phyloP scores from a whole-genome alignment of 2,888 invertebrate genomes.

The Gastrophysa polygoni region DNA sequence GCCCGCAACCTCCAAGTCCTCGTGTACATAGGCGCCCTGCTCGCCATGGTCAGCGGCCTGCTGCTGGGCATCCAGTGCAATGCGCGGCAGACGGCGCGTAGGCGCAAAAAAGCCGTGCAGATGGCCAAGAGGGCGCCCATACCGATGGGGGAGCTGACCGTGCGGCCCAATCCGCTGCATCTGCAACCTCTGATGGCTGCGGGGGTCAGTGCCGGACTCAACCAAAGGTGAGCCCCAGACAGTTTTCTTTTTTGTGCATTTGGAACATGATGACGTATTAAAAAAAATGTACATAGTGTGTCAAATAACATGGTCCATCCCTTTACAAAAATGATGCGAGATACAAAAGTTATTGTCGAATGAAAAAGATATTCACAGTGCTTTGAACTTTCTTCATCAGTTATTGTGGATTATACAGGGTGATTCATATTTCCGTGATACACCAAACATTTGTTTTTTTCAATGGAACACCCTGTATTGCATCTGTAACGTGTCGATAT shows the following conservation, averaged over 20 bases:
- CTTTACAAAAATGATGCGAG: no score
- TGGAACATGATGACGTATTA: no score
- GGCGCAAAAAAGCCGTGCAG: constrained; percentile 48
- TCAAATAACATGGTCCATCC: no score
- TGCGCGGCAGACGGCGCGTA: constrained; percentile 55
- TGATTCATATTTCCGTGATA: no score
- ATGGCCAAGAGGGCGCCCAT: constrained; percentile 50
- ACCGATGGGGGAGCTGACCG: constrained; percentile 48
- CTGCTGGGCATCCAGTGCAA: constrained; percentile 70
- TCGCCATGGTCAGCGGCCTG: constrained; percentile 67
- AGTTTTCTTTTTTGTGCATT: neutral
- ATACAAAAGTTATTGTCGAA: no score
- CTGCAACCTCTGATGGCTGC: constrained; percentile 10
- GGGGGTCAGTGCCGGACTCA: constrained; percentile 27
- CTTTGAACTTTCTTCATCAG: no score
- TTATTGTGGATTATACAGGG: no score
- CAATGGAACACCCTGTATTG: no score
- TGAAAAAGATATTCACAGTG: no score
- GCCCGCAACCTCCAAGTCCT: constrained; percentile 70
- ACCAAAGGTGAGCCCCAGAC: constrained; percentile 35
- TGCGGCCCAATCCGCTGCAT: constrained; percentile 38
- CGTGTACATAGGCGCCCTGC: constrained; percentile 68
- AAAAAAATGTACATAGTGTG: no score
- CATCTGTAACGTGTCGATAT: no score
- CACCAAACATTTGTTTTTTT: no score